These are phyloP conservation scores for Stomatorhinus walkeri DNA, from an alignment of 2,797 vertebrate species.

Conservation along the genomic window DNA sequence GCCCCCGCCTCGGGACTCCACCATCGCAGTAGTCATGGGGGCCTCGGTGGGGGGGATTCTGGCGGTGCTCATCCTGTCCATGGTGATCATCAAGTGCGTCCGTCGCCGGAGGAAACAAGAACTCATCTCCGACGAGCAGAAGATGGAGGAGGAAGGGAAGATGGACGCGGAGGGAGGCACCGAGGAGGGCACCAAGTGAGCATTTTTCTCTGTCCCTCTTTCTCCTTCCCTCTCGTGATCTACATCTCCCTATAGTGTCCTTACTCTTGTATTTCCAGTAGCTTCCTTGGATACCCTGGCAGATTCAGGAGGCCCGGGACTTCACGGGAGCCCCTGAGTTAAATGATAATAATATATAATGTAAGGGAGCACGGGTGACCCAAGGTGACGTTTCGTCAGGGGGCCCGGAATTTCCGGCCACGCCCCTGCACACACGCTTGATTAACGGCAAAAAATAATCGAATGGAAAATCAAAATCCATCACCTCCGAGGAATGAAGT, in stretches of 20 bases:
- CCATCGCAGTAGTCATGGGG: constrained; percentile 85
- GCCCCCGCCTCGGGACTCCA: constrained; percentile 84
- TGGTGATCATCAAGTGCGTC: constrained; percentile 90
- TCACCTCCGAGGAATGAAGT: neutral
- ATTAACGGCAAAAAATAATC: neutral
- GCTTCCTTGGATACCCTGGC: neutral
- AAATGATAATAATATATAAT: neutral
- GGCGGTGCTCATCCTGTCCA: constrained; percentile 85
- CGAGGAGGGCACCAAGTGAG: constrained; percentile 86
- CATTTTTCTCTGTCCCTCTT: constrained; percentile 2
- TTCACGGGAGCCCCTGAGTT: neutral
- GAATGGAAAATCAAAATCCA: neutral
- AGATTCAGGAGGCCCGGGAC: neutral
- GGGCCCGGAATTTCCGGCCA: neutral
- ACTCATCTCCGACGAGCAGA: constrained; percentile 85
- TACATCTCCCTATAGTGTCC: neutral
- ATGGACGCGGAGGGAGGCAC: constrained; percentile 79
- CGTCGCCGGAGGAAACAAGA: constrained; percentile 87
- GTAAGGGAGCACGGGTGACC: neutral
- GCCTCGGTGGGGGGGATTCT: constrained; percentile 87
- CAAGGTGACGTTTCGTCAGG: neutral
- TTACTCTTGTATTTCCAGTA: neutral
- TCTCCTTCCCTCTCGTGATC: neutral
- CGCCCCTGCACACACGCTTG: neutral
- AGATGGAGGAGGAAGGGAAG: constrained; percentile 95